Conservation (phyloP, 1,140 invertebrate genomes). For the Drosophila rufa region DNA sequence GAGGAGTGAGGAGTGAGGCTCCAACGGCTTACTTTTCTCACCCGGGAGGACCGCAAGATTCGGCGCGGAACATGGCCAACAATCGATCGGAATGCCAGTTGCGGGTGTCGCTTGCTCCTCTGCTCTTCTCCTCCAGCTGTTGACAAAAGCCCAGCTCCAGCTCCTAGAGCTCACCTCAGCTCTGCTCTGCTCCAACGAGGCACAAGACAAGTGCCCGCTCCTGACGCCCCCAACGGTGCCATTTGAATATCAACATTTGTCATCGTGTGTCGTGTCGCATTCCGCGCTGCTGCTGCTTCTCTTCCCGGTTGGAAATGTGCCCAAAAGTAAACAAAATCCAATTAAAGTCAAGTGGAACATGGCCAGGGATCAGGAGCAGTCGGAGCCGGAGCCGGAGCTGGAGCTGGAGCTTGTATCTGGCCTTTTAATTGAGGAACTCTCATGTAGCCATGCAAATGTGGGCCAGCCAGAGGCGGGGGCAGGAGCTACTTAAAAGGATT, state of each 20-base stretch:
- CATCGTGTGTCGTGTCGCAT: slow-evolving; percentile 79
- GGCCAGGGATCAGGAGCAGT: slow-evolving; percentile 53
- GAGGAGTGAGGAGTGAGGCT: slow-evolving; percentile 14
- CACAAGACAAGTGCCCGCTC: slow-evolving; percentile 35
- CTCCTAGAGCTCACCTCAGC: slow-evolving; percentile 4
- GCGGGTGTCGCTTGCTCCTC: slow-evolving; percentile 56
- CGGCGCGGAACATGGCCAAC: slow-evolving; percentile 60
- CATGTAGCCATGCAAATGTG: slow-evolving; percentile 72
- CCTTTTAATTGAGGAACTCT: slow-evolving; percentile 75
- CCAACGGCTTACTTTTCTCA: slow-evolving; percentile 75
- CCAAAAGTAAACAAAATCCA: slow-evolving; percentile 79
- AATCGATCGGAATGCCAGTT: slow-evolving; percentile 74
- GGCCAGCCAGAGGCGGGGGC: slow-evolving; percentile 43
- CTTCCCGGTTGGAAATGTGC: slow-evolving; percentile 62
- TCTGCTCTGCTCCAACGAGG: background rate
- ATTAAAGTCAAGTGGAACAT: slow-evolving; percentile 81
- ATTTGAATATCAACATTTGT: slow-evolving; percentile 83
- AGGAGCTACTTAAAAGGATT: slow-evolving; percentile 63
- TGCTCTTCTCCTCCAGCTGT: slow-evolving; percentile 21
- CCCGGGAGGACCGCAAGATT: slow-evolving; percentile 56
- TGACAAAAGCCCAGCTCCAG: slow-evolving; percentile 56
- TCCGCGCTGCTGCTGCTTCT: slow-evolving; percentile 54
- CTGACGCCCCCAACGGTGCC: slow-evolving; percentile 65
- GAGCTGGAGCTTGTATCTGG: slow-evolving; percentile 35
- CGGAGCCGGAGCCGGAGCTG: background rate